Percentiles rank a stretch among this genome's conserved stretches.
Conservation (phyloP, 2,797 vertebrate species). For the Megaceryle alcyon region DNA sequence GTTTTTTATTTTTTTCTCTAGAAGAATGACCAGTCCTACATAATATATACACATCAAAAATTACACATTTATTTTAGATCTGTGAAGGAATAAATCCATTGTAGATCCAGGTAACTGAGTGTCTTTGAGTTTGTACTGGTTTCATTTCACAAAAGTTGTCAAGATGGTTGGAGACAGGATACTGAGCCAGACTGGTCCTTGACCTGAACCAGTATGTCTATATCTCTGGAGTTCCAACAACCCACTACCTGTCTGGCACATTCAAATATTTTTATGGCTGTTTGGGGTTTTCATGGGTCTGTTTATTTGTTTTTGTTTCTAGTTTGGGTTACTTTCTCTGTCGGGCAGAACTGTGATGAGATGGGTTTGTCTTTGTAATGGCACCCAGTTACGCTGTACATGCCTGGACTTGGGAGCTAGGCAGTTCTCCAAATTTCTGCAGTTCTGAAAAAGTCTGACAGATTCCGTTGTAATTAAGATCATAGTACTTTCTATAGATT, state of each 20-base stretch:
- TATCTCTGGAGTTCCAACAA: background rate
- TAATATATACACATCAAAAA: background rate
- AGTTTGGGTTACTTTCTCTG: background rate
- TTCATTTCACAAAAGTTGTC: background rate
- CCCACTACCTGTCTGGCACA: too few relatives aligned
- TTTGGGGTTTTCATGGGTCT: background rate
- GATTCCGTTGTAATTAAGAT: background rate
- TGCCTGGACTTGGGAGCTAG: background rate
- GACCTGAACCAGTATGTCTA: background rate
- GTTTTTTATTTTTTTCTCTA: background rate
- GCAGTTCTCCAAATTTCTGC: background rate
- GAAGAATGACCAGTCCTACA: background rate
- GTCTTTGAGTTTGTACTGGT: background rate
- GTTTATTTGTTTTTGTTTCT: background rate
- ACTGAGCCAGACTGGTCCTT: background rate
- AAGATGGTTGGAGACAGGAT: background rate
- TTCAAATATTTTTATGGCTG: background rate
- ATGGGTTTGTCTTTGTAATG: background rate
- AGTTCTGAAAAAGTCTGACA: background rate
- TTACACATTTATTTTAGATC: background rate
- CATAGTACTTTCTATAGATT: background rate
- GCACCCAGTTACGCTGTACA: background rate
- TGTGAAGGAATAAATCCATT: background rate
- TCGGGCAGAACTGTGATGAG: background rate
- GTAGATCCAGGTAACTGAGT: background rate